A percentile compares a stretch with the other conserved stretches of the same genome.
phyloP scores from a whole-genome alignment of 2,888 invertebrate species.

The Pollenia amentaria region DNA sequence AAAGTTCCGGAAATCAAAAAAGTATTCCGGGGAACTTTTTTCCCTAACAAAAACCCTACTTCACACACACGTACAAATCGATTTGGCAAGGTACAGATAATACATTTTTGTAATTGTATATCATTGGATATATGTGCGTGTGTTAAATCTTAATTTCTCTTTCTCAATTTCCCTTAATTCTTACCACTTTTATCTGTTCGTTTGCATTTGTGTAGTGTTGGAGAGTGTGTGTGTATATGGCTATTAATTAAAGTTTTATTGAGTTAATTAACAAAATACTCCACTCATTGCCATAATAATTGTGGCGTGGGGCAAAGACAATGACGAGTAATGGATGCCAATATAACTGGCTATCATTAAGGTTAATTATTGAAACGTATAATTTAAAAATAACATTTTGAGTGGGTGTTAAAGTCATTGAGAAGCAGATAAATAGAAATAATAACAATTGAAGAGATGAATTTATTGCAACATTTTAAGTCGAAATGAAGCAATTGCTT shows the following conservation, averaged over 20 bases:
- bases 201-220: not conserved
- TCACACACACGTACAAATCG: too few species aligned
- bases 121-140: not conserved
- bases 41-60: too few species aligned
- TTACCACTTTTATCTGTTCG: not conserved
- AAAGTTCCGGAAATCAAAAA: too few species aligned
- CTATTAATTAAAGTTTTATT: conserved; percentile 74
- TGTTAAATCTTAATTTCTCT: not conserved
- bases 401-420: not conserved
- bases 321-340: not conserved
- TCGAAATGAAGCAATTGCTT: too few species aligned
- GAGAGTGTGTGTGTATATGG: conserved; percentile 40
- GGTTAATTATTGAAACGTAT: conserved; percentile 11
- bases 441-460: too few species aligned
- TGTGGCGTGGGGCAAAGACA: not conserved
- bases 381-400: not conserved
- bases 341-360: not conserved
- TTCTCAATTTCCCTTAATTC: not conserved
- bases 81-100: too few species aligned
- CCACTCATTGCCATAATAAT: conserved; percentile 17
- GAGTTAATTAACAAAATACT: conserved; percentile 73
- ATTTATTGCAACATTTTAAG: too few species aligned
- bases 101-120: too few species aligned
- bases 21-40: too few species aligned
- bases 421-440: too few species aligned